Conservation (phyloP, 2,113 vertebrate species). For the Eonycteris spelaea region DNA sequence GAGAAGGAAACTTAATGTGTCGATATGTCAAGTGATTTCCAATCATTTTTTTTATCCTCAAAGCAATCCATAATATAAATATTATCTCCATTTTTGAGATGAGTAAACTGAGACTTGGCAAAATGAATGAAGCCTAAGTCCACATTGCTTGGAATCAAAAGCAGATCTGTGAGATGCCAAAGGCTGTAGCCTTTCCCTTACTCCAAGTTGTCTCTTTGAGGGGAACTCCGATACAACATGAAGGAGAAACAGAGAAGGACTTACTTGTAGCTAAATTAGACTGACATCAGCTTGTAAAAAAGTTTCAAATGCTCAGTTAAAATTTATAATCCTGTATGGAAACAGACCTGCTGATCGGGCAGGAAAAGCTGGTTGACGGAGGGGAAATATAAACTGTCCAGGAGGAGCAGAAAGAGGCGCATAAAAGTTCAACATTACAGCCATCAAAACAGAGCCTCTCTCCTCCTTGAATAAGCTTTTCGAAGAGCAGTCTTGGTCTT, state of each 20-base stretch:
- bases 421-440: neutral
- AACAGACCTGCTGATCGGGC: neutral
- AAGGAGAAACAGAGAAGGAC: neutral
- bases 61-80: neutral
- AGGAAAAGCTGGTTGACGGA: neutral
- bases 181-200: neutral
- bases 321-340: neutral
- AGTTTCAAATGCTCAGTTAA: neutral
- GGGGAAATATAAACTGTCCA: neutral
- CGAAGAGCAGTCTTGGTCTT: neutral
- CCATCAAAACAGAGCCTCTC: neutral
- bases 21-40: neutral
- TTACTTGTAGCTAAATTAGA: neutral
- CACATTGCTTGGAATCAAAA: neutral
- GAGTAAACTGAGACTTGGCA: neutral
- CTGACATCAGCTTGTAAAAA: neutral
- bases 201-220: neutral
- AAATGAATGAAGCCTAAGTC: neutral
- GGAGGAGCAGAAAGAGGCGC: neutral
- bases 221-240: neutral
- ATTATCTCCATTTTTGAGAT: neutral
- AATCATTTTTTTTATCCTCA: neutral
- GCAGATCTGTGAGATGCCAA: neutral
- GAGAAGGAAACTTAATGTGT: neutral
- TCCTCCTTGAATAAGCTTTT: neutral